Percentiles rank a stretch among this genome's conserved stretches.
Evolutionary conservation across 2,113 vertebrate species (phyloP).

Genomic region (Macaca fascicularis): DNA sequence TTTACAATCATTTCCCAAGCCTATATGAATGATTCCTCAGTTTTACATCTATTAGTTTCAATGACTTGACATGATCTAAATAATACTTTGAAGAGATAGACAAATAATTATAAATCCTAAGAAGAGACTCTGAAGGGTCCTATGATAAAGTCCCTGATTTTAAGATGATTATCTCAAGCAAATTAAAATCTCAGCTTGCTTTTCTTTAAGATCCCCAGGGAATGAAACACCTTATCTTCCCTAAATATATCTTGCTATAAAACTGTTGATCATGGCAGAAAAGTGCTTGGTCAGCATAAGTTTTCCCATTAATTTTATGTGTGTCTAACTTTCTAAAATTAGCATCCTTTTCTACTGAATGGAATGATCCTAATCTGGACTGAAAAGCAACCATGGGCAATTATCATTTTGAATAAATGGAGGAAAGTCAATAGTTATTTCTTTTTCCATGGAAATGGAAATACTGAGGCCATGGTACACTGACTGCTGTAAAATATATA

Average conservation of each 20-base stretch:
- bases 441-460: background rate
- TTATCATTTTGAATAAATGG: conserved; percentile 42
- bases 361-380: conserved; percentile 29
- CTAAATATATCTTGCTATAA: conserved; percentile 47
- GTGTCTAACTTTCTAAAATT: conserved; percentile 48
- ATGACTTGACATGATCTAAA: background rate
- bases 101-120: background rate
- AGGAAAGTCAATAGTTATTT: background rate
- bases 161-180: background rate
- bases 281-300: conserved; percentile 33
- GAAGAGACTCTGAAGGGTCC: background rate
- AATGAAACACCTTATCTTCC: conserved; percentile 12
- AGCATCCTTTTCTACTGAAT: background rate
- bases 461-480: background rate
- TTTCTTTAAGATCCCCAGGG: background rate
- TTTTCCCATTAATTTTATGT: conserved; percentile 45
- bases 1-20: background rate
- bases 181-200: conserved; percentile 21
- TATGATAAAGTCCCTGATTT: background rate
- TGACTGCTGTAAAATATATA: background rate
- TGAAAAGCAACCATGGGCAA: conserved; percentile 16
- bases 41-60: background rate
- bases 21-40: background rate
- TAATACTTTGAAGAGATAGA: background rate
- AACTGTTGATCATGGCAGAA: conserved; percentile 46